These are phyloP conservation scores for Digitonthophagus gazella DNA, from an alignment of 2,888 invertebrate genomes.

Conservation along the genomic window DNA sequence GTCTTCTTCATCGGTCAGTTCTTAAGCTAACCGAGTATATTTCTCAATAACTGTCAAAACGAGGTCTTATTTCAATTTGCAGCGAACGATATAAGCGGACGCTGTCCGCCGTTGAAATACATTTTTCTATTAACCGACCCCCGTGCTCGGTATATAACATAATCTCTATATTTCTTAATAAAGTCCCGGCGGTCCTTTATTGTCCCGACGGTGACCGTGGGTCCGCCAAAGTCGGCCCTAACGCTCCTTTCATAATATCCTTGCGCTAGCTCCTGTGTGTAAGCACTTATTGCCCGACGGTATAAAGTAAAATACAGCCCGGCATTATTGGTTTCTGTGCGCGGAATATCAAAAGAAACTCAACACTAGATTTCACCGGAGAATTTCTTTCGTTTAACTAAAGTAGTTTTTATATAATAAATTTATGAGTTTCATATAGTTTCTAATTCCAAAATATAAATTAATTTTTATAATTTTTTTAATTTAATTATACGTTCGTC, in stretches of 20 bases:
- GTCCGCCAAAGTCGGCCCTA: constrained; percentile 28
- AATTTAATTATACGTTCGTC: too few species aligned
- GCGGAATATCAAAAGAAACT: constrained; percentile 21
- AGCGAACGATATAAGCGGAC: not conserved
- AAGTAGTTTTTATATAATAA: not conserved
- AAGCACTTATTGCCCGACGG: constrained; percentile 33
- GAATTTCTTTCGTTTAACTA: not conserved
- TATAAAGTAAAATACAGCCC: constrained; percentile 30
- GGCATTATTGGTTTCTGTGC: constrained; percentile 26
- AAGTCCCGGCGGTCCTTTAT: constrained; percentile 31
- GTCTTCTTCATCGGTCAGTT: too few species aligned
- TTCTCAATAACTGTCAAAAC: not conserved
- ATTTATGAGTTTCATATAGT: too few species aligned
- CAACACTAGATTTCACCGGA: constrained; percentile 16
- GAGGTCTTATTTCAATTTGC: not conserved
- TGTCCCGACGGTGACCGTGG: constrained; percentile 28
- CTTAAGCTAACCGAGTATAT: not conserved
- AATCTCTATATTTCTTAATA: constrained; percentile 35
- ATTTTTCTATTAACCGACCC: constrained; percentile 16
- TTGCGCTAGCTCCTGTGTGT: constrained; percentile 32
- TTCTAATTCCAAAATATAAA: not conserved
- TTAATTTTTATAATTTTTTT: too few species aligned
- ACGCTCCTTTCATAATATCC: constrained; percentile 22
- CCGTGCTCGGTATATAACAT: constrained; percentile 14
- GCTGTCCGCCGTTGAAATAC: constrained; percentile 1